Conservation (phyloP, 2,888 invertebrate species). For the Hirtodrosophila alboralis region DNA sequence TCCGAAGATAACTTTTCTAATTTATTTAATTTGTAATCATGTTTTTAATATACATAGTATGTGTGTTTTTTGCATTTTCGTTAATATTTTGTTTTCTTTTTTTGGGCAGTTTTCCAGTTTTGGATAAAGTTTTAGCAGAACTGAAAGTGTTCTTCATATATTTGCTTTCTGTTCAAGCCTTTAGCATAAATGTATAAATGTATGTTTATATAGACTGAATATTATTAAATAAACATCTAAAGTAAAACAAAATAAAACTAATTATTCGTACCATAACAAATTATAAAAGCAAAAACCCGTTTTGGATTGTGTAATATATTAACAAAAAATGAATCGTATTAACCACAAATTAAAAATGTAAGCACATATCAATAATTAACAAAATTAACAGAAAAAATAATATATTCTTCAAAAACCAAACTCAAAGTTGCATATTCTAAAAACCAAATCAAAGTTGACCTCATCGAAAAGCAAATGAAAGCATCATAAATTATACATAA, state of each 20-base stretch:
- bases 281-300: conserved; percentile 19
- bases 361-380: conserved; percentile 71
- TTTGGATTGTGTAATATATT: conserved; percentile 52
- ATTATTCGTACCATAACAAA: conserved; percentile 33
- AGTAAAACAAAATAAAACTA: conserved; percentile 25
- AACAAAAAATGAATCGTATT: conserved; percentile 31
- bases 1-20: conserved; percentile 16
- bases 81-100: conserved; percentile 18
- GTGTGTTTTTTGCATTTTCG: conserved; percentile 24
- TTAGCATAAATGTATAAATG: conserved; percentile 77
- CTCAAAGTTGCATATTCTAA: conserved; percentile 62
- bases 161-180: conserved; percentile 47
- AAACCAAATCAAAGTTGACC: conserved; percentile 68
- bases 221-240: conserved; percentile 67
- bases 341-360: conserved; percentile 54
- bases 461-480: conserved; percentile 57
- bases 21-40: conserved; percentile 24
- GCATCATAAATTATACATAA: conserved; percentile 35
- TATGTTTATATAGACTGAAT: conserved; percentile 79
- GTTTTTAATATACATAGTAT: conserved; percentile 23
- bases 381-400: conserved; percentile 13
- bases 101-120: conserved; percentile 43
- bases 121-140: conserved; percentile 58
- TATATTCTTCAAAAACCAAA: conserved; percentile 40
- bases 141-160: conserved; percentile 61